Evolutionary conservation across 2,797 vertebrate genomes (phyloP).

Genomic region (Alectoris magna): DNA sequence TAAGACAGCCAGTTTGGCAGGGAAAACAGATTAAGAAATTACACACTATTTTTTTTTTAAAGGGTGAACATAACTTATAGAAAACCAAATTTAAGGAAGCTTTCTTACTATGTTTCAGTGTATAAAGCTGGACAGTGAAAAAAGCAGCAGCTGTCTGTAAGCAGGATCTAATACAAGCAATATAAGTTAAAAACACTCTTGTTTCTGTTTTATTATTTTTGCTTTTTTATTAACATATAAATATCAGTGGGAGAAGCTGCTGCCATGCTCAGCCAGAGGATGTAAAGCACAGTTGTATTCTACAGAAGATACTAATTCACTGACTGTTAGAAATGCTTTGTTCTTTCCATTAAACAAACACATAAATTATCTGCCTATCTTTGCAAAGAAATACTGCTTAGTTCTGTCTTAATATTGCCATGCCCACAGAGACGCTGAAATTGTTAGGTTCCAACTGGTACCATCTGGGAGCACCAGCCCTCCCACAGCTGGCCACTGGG

Average conservation of each 20-base stretch:
- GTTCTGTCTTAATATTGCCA: background rate
- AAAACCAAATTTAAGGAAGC: constrained; percentile 62
- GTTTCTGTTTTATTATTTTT: constrained; percentile 57
- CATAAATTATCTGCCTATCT: background rate
- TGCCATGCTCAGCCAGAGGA: constrained; percentile 40
- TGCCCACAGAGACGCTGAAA: background rate
- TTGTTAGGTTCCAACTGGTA: background rate
- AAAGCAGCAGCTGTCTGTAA: constrained; percentile 29
- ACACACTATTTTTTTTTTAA: constrained; percentile 55
- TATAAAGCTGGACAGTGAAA: constrained; percentile 28
- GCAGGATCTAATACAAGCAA: constrained; percentile 40
- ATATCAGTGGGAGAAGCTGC: constrained; percentile 51
- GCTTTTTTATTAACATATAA: constrained; percentile 69
- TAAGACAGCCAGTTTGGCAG: constrained; percentile 73
- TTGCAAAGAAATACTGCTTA: background rate
- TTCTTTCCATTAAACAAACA: constrained; percentile 10
- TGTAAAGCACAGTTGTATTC: background rate
- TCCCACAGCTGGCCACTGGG: background rate
- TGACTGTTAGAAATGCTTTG: constrained; percentile 28
- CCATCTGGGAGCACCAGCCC: fast-evolving
- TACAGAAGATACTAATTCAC: constrained; percentile 47
- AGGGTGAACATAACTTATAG: constrained; percentile 65
- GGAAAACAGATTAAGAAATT: constrained; percentile 76
- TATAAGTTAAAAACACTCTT: constrained; percentile 41
- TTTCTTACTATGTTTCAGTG: constrained; percentile 53